Base-by-base conservation (phyloP, 2,797 vertebrate genomes). In the Carcharodon carcharias region DNA sequence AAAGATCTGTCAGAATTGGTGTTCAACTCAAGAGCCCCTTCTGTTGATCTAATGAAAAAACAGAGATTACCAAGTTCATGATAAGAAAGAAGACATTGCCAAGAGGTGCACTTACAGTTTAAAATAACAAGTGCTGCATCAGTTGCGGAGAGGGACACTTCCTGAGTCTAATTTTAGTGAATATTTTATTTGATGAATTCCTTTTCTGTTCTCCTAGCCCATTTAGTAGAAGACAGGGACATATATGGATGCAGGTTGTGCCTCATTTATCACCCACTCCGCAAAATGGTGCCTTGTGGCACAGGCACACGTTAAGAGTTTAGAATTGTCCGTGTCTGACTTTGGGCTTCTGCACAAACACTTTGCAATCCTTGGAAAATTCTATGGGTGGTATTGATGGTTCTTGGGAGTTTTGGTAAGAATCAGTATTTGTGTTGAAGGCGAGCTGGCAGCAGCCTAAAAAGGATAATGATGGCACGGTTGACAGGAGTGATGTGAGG, bases 141-240 rank as follows among this genome's bases (percentile, higher is more conserved):
- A 31, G 31, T 21, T 14, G 35, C 91, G n/a, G n/a, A 40, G 91
- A 77, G 28, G 16, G n/a, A 26, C 63, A 95, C 69, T 28, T 63
- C 3, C 23, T 28, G 16, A 65, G 61, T 93, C 21, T 93, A 94
- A 67, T 94, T 69, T 95, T 50, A 67, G 69, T 95, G 12, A 95
- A 95, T 95, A 73, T 95, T 71, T 77, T 14, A 95, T 16, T 95
- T 77, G 94, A 95, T 95, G 92, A n/a, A 73, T 73, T 56, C 23
- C 11, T 50, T 95, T 67, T 8, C 50, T 8, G 0, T 73, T 16
- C 1, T 73, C 67, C 94, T 67, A 54, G 65, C 4, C 9, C 92
- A 69, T 67, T 94, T 94, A 45, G 63, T 67, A 21, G 67, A 94
- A 50, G 63, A 45, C 69, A 65, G 1, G 94, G 94, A 77, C 56